Conservation (phyloP, 64 coral and sea anemone genomes). For the Stichodactyla helianthus region DNA sequence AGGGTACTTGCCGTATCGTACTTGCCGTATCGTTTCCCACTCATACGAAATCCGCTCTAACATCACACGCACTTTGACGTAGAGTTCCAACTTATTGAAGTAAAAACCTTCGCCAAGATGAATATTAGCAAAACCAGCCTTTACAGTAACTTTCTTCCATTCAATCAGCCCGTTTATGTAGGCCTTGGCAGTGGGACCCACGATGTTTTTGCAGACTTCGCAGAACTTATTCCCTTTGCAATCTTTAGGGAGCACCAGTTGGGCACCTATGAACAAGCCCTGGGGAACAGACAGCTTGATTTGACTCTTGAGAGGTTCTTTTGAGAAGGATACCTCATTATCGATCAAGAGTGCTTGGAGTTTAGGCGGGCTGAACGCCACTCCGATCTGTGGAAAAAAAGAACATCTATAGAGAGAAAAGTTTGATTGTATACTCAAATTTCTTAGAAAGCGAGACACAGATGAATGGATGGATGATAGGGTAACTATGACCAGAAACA, state of each 20-base stretch:
- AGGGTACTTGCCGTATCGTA: too few species aligned
- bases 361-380: constrained; percentile 64
- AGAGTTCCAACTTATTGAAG: constrained; percentile 73
- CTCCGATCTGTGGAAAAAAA: constrained; percentile 65
- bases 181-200: constrained; percentile 62
- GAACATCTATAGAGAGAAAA: neutral
- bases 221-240: constrained; percentile 87
- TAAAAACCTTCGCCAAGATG: constrained; percentile 74
- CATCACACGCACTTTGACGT: constrained; percentile 56
- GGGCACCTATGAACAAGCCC: constrained; percentile 79
- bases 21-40: too few species aligned
- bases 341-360: constrained; percentile 39
- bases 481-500: too few species aligned
- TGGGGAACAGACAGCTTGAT: constrained; percentile 28
- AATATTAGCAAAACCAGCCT: constrained; percentile 58
- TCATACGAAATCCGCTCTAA: neutral
- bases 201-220: constrained; percentile 74
- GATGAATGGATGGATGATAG: too few species aligned
- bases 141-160: constrained; percentile 68
- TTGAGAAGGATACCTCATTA: constrained; percentile 71
- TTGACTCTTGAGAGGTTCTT: constrained; percentile 71
- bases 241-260: constrained; percentile 82
- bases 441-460: neutral
- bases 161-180: constrained; percentile 73
- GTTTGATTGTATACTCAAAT: neutral